phyloP scores from a whole-genome alignment of 2,797 vertebrate genomes.

The Heterohyrax brucei region DNA sequence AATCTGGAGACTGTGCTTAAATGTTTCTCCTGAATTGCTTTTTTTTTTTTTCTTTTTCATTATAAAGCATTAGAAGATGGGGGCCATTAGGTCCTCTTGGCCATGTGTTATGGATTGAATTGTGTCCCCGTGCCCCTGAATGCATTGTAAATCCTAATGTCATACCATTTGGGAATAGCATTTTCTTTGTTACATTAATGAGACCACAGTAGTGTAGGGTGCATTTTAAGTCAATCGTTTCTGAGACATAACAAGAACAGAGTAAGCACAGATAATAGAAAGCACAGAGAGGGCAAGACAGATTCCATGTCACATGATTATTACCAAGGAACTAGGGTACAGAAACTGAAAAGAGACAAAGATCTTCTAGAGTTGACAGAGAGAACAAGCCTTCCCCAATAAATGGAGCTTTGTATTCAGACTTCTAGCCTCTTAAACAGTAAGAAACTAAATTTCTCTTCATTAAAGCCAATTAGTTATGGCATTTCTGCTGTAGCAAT shows the following conservation, averaged over 20 bases:
- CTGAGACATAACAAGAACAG: background rate
- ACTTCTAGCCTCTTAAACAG: background rate
- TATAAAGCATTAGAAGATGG: background rate
- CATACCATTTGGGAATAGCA: background rate
- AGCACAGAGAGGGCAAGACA: background rate
- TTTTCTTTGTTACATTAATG: background rate
- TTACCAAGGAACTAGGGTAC: background rate
- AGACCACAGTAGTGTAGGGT: background rate
- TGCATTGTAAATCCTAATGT: background rate
- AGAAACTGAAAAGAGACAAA: background rate
- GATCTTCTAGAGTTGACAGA: background rate
- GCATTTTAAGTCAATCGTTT: background rate
- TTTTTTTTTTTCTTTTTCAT: background rate
- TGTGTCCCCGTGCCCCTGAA: background rate
- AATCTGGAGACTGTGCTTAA: background rate
- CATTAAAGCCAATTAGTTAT: background rate
- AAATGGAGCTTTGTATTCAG: background rate
- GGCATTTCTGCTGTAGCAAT: background rate
- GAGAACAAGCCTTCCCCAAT: background rate
- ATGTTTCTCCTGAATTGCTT: slow-evolving; percentile 2
- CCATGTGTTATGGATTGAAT: background rate
- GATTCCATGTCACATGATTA: background rate
- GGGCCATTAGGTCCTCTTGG: background rate
- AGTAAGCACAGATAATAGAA: background rate
- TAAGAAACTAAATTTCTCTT: background rate